Evolutionary conservation across 2,113 vertebrate species (phyloP).

Genomic region (Varanus salvator): DNA sequence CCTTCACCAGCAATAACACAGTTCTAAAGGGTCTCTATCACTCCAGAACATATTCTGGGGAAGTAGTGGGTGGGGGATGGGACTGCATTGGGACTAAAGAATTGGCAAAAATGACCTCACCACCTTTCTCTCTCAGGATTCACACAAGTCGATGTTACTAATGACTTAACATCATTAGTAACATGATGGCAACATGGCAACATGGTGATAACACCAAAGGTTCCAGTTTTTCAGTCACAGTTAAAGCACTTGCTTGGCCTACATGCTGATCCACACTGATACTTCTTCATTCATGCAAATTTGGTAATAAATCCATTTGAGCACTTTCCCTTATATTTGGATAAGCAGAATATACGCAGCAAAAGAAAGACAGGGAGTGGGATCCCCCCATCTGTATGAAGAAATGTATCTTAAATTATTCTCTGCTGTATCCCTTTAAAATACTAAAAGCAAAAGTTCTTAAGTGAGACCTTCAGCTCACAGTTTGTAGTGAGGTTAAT

Average conservation of each 20-base stretch:
- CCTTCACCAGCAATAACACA: no score
- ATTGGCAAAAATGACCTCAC: neutral
- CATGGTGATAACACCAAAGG: neutral
- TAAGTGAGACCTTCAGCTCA: no score
- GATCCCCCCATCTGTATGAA: no score
- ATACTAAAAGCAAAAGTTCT: neutral
- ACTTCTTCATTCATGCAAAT: neutral
- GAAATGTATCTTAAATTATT: neutral
- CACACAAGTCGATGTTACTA: neutral
- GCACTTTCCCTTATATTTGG: no score
- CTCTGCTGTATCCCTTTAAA: neutral
- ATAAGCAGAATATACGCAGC: no score
- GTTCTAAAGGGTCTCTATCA: neutral
- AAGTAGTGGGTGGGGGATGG: neutral
- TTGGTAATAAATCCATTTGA: neutral
- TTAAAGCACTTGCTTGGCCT: neutral
- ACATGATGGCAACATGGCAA: no score
- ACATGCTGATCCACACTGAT: neutral
- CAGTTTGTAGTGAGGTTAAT: neutral
- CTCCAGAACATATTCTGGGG: neutral
- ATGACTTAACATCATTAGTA: no score
- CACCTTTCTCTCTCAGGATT: no score
- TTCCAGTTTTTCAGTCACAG: conserved; percentile 2
- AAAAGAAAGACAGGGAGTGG: no score
- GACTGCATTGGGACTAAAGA: no score